Percentiles rank a stretch among this genome's conserved stretches.
These are phyloP conservation scores for Calidris pygmaea DNA, from an alignment of 2,113 vertebrate species.

Conservation along the genomic window DNA sequence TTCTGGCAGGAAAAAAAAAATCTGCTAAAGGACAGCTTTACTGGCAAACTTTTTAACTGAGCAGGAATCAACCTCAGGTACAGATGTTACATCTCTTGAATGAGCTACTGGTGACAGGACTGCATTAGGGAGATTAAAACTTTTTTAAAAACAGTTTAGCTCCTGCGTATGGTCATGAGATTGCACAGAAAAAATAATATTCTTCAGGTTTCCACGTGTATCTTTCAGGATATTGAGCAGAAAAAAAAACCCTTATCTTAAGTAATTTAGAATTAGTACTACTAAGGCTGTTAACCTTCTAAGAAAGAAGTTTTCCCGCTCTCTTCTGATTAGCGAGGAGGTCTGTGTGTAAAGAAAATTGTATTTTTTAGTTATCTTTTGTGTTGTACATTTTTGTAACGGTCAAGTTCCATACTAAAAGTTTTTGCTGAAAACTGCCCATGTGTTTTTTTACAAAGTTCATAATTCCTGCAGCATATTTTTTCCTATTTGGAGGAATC, in stretches of 20 bases:
- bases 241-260: background rate
- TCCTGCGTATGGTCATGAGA: background rate
- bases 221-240: background rate
- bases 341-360: background rate
- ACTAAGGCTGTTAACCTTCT: background rate
- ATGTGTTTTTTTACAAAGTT: background rate
- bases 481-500: background rate
- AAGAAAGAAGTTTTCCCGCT: background rate
- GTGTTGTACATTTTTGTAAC: background rate
- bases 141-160: background rate
- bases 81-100: background rate
- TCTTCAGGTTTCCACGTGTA: background rate
- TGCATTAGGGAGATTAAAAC: background rate
- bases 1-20: background rate
- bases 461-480: background rate
- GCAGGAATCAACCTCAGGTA: background rate
- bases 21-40: background rate
- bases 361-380: background rate
- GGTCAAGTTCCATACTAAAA: background rate
- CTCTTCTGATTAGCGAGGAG: background rate
- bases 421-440: background rate
- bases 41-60: background rate
- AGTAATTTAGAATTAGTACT: background rate
- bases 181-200: background rate
- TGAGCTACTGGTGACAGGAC: background rate